phyloP scores from a whole-genome alignment of 2,113 vertebrate species.

The Holacanthus passer region DNA sequence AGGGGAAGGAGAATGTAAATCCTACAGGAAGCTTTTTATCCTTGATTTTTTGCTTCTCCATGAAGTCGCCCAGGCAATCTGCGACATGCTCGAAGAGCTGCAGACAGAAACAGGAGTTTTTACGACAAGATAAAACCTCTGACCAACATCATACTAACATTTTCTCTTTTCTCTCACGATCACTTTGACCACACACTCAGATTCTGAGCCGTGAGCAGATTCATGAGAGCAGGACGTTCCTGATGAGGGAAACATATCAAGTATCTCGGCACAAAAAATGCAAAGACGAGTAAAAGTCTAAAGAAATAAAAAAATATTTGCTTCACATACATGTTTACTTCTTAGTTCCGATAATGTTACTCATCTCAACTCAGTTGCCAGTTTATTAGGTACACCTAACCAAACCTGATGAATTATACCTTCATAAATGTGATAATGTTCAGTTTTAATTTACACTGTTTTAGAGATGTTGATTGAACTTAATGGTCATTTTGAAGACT shows the following conservation, averaged over 20 bases:
- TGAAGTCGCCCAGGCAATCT: slow-evolving; percentile 97
- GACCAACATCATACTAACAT: neutral
- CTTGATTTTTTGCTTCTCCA: slow-evolving; percentile 97
- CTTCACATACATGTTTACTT: neutral
- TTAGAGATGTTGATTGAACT: too few relatives aligned
- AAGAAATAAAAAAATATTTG: neutral
- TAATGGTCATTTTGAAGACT: too few relatives aligned
- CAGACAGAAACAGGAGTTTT: slow-evolving; percentile 25
- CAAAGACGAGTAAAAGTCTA: neutral
- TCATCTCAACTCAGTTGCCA: neutral
- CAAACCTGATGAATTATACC: neutral
- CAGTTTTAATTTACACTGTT: too few relatives aligned
- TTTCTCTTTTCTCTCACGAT: neutral
- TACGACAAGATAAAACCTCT: neutral
- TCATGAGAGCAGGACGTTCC: neutral
- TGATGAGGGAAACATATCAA: neutral
- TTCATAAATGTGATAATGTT: neutral
- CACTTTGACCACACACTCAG: neutral
- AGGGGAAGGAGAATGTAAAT: slow-evolving; percentile 98
- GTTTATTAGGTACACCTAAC: neutral
- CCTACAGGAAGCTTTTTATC: slow-evolving; percentile 97
- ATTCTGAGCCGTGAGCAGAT: neutral
- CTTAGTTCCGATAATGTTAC: too few relatives aligned
- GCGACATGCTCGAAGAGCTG: slow-evolving; percentile 98
- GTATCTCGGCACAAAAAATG: neutral